Percentiles rank a stretch among this genome's conserved stretches.
Conservation (phyloP, 2,888 invertebrate genomes). For the Glyphotaelius pellucidus region DNA sequence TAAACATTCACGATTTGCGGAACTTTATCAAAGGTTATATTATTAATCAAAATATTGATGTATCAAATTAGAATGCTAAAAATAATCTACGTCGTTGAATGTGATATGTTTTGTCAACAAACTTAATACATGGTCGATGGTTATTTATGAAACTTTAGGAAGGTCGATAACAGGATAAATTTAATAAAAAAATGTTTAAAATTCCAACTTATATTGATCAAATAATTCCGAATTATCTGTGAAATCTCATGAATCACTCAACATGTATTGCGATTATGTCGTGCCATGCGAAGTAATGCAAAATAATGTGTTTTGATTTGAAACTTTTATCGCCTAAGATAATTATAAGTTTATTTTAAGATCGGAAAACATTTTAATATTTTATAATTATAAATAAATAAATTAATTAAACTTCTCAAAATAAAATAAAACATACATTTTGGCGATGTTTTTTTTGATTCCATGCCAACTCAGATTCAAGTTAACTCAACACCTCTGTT, state of each 20-base stretch:
- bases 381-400: too few relatives aligned
- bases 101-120: neutral
- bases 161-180: neutral
- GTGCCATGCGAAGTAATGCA: too few relatives aligned
- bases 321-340: too few relatives aligned
- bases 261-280: neutral
- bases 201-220: neutral
- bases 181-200: neutral
- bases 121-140: neutral
- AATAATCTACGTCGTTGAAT: neutral
- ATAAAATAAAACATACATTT: too few relatives aligned
- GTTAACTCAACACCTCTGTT: too few relatives aligned
- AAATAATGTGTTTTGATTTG: too few relatives aligned
- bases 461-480: too few relatives aligned
- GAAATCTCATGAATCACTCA: neutral
- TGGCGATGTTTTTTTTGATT: too few relatives aligned
- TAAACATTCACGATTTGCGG: neutral
- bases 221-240: neutral
- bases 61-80: neutral
- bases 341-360: too few relatives aligned
- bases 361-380: too few relatives aligned
- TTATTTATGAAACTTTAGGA: too few relatives aligned
- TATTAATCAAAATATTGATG: neutral
- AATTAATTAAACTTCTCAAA: too few relatives aligned
- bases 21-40: neutral